Percentiles rank a stretch among this genome's conserved stretches.
These are phyloP conservation scores for Nasonia giraulti DNA, from an alignment of 1,140 invertebrate genomes.

Conservation along the genomic window DNA sequence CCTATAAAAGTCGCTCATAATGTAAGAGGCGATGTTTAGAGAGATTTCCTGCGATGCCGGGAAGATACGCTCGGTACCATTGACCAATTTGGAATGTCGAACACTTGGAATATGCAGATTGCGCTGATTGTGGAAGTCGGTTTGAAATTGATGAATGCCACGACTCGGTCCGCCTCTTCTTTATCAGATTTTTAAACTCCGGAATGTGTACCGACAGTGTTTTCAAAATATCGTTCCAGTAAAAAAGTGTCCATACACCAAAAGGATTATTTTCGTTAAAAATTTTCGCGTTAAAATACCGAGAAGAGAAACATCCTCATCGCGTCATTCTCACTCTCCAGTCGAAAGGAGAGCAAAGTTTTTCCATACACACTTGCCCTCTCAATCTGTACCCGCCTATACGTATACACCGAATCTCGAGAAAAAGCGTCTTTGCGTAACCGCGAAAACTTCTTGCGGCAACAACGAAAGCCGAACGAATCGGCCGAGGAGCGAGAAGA, in stretches of 20 bases:
- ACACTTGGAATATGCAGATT: not conserved
- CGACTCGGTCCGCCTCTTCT: not conserved
- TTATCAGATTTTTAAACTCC: not conserved
- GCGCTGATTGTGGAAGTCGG: not conserved
- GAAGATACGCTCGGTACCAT: not conserved
- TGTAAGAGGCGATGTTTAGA: not conserved
- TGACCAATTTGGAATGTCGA: conserved; percentile 3
- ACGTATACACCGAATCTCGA: too few species aligned
- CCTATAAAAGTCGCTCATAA: not conserved
- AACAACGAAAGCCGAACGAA: not conserved
- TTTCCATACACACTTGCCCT: not conserved
- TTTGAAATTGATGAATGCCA: not conserved
- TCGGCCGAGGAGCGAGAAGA: not conserved
- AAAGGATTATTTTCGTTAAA: too few species aligned
- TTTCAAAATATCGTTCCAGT: too few species aligned
- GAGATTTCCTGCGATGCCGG: not conserved
- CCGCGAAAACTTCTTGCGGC: too few species aligned
- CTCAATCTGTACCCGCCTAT: not conserved
- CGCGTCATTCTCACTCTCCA: not conserved
- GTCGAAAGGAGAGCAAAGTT: too few species aligned
- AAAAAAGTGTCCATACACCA: too few species aligned
- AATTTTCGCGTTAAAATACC: too few species aligned
- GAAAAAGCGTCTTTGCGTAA: too few species aligned
- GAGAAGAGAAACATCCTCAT: not conserved
- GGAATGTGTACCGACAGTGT: too few species aligned